Evolutionary conservation across 2,888 invertebrate species (phyloP).

Genomic region (Cheiracanthium punctorium): DNA sequence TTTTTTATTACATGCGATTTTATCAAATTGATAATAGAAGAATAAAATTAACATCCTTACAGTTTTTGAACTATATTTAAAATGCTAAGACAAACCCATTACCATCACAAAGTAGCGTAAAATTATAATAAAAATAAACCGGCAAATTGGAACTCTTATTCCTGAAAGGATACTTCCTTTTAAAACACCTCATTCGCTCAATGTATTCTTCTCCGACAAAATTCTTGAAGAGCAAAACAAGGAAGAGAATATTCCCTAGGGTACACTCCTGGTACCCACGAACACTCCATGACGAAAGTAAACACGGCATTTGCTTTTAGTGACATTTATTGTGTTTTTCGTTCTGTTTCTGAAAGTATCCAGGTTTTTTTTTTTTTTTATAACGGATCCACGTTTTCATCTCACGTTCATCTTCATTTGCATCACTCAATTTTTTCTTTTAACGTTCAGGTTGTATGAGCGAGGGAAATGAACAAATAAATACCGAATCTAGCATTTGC

Average conservation of each 20-base stretch:
- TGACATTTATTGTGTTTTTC: slow-evolving; percentile 16
- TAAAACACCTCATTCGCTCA: neutral
- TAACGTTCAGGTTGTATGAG: neutral
- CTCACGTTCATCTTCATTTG: neutral
- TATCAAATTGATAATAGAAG: too few relatives aligned
- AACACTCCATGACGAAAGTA: slow-evolving; percentile 24
- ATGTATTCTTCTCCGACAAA: slow-evolving; percentile 15
- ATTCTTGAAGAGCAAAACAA: slow-evolving; percentile 2
- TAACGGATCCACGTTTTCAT: slow-evolving; percentile 20
- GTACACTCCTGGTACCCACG: slow-evolving; percentile 20
- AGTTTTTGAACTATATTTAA: too few relatives aligned
- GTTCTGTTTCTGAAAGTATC: neutral
- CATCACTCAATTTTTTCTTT: neutral
- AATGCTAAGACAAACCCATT: too few relatives aligned
- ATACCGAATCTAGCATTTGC: neutral
- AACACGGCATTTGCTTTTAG: slow-evolving; percentile 55
- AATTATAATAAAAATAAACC: too few relatives aligned
- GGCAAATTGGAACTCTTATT: too few relatives aligned
- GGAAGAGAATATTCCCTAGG: slow-evolving; percentile 28
- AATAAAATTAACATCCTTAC: too few relatives aligned
- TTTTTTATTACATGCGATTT: too few relatives aligned
- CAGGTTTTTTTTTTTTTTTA: slow-evolving; percentile 31
- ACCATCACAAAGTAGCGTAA: too few relatives aligned
- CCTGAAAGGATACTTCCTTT: too few relatives aligned
- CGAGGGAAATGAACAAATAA: neutral